Evolutionary conservation across 2,797 vertebrate genomes (phyloP), one percentile per base, ranked within the genome.

Genomic region (Chaunax sp.): DNA sequence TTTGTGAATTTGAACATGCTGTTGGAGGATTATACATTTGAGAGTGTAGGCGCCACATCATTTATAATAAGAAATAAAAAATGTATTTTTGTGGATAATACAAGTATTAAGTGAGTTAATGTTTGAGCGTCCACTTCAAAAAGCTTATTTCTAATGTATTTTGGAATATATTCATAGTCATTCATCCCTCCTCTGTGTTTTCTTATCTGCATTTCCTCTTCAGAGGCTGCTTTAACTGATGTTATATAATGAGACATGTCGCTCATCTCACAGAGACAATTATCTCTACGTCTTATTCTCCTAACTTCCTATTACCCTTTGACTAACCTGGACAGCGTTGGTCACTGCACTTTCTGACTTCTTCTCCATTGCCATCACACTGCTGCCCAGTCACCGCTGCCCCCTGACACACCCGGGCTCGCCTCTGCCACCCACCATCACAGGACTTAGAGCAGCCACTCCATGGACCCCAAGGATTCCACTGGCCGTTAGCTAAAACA

Each of bases 401-500:
- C 0, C 97, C 97, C 89, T 99, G 97, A 82, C 98, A 99, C 75
- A 96, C 95, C 25, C 97, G 92, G 16, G 92, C 92, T 72, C 97
- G 88, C 78, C 96, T 93, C 87, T 99, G 97, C 97, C 97, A 98
- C 74, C 98, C 98, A 0, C 97, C 96, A 0, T 99, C 97, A 2
- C 98, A 99, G 11, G 98, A 98, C 60, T 97, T 98, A 18, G 97
- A 99, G 80, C 98, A 99, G 61, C 96, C 96, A 47, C 97, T 98
- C 98, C 98, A 99, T 0, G 96, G 96, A 16, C 95, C 97, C 98
- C 97, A 99, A 5, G 95, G 96, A 77, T 99, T 99, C 98, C 98
- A 99, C 73, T 99, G 97, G 26, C 98, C 98, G 28, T 99, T 98
- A 60, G 96, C 98, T 99, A 58, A n/a, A 81, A 77, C 43, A 69